Conservation (phyloP, 1,140 invertebrate genomes). For the Bradysia coprophila region DNA sequence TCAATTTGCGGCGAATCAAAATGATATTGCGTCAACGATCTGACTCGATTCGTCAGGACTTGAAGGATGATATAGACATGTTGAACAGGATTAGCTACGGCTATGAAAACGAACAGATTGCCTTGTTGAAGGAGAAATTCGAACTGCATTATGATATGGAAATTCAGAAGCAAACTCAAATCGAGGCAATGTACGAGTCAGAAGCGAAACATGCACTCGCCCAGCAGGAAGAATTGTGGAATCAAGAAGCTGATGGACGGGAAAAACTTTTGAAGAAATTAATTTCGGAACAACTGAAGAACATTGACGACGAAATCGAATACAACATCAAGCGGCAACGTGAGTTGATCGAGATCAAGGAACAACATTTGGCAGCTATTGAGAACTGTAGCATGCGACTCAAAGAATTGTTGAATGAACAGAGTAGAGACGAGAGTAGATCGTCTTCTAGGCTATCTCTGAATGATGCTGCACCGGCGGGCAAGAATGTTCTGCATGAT, state of each 20-base stretch:
- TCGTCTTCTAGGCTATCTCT: not conserved
- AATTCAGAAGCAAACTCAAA: conserved; percentile 7
- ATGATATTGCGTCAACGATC: conserved; percentile 15
- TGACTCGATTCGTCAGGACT: conserved; percentile 15
- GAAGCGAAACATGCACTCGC: conserved; percentile 17
- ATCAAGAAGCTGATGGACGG: not conserved
- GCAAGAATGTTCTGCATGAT: not conserved
- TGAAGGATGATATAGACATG: conserved; percentile 12
- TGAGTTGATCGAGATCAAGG: conserved; percentile 19
- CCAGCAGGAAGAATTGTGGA: conserved; percentile 15
- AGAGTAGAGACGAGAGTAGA: not conserved
- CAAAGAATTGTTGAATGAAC: not conserved
- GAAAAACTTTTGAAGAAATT: conserved; percentile 11
- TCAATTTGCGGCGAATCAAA: conserved; percentile 19
- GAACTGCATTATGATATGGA: conserved; percentile 12
- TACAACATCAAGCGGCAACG: conserved; percentile 22
- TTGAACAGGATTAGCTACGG: conserved; percentile 13
- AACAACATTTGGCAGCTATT: conserved; percentile 20
- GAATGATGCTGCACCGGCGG: not conserved
- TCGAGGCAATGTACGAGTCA: conserved; percentile 23
- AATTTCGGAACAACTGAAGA: conserved; percentile 13
- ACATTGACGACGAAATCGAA: conserved; percentile 12
- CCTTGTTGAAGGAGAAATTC: conserved; percentile 10
- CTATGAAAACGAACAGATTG: conserved; percentile 9
- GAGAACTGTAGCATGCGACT: conserved; percentile 20